Base-by-base conservation (phyloP, 2,888 invertebrate genomes). In the Agrochola macilenta region DNA sequence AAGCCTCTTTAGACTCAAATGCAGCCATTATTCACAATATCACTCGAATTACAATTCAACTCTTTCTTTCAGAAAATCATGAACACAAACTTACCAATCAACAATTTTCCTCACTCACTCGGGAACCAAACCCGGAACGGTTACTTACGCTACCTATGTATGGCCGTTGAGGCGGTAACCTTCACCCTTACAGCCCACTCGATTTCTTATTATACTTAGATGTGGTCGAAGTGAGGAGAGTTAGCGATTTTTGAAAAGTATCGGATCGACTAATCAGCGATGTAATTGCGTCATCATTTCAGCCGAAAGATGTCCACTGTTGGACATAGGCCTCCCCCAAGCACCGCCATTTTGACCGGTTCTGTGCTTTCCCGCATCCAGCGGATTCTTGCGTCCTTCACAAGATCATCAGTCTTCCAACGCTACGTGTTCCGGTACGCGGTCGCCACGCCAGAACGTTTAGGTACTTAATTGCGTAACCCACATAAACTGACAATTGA, bases 101-200 rank as follows among this genome's bases (percentile, higher is more conserved):
- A 49, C 46, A 69, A 77, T 60, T 58, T 76, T 63, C 74, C 39
- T 82, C 69, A 66, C 58, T 73, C 69, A 65, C 46, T 70, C 65
- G 75, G 71, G 64, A 83, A 79, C 77, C 7, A 79, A 88, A 79
- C 76, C 81, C 65, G 39, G 57, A 58, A 30, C 58, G 66, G 43
- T 65, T 52, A 58, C 60, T 63, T 12, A 39, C 77, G 69, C 76
- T 79, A 66, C 74, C 49, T 73, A 35, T n/a, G n/a, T 69, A 49
- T 57, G 64, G 76, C 83, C 69, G 60, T 78, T 65, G 83, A 83
- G 89, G 82, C 81, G 69, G 70, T 70, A 78, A 64, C 88, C 80
- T 86, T 86, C 86, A 81, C 79, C 79, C 88, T 78, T 74, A 63
- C 72, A 57, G 30, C 81, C 84, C 89, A 84, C 89, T 86, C 83